Evolutionary conservation across 2,797 vertebrate species (phyloP), one percentile per base, ranked within the genome.

Genomic region (Sebastolobus altivelis): DNA sequence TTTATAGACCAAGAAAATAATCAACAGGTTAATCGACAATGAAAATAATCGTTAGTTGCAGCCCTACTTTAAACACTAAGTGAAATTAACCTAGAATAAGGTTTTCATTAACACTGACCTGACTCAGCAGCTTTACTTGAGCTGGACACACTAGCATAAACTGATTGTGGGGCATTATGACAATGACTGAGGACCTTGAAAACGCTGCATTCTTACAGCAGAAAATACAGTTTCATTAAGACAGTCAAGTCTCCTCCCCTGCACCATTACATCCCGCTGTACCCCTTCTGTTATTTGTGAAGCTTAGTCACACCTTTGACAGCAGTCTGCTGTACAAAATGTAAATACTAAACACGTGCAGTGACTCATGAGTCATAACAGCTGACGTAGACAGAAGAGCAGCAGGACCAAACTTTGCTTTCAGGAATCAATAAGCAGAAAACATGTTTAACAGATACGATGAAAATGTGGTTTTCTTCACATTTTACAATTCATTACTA

Each of bases 91-190:
- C 5, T 20, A 20, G 8, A 40, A 8, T 67, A 10, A 35, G 7
- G 4, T 61, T 66, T 55, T 77, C 55, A 58, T 73, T 58, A 38
- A 61, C 4, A 4, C 16, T 49, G 66, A 31, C 18, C 3, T 2
- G 43, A 56, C 52, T 66, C 18, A 11, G 12, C 14, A 3, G 73
- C 8, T 75, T 46, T 25, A 59, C 54, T 27, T 37, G 13, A 58
- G 8, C 11, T 4, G 20, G 40, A 68, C 18, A 38, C 6, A 22
- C 46, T 6, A n/a, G 13, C n/a, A 71, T 71, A 65, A 69, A 38
- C 52, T 18, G 38, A 70, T 40, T 54, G 40, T 43, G 25, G 58
- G 56, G 63, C 31, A 68, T 40, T 16, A 67, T 37, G 63, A 67
- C 35, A 56, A n/a, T 29, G 20, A 60, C 31, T 35, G 13, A 11